phyloP scores from a whole-genome alignment of 2,797 vertebrate genomes.

The Heterohyrax brucei region DNA sequence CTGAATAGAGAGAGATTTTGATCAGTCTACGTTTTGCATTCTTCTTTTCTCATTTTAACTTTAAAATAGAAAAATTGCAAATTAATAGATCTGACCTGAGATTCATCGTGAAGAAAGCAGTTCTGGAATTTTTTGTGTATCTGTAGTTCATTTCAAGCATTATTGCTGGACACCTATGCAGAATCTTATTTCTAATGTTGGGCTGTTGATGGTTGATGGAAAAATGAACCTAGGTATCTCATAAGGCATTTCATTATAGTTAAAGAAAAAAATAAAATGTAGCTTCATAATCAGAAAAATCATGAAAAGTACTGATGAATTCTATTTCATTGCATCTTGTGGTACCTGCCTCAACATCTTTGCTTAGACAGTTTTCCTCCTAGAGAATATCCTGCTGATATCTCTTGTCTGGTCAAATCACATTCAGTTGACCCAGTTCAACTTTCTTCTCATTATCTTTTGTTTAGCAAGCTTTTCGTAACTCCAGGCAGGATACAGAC shows the following conservation, averaged over 20 bases:
- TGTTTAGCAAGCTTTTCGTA: conserved; percentile 32
- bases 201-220: not conserved
- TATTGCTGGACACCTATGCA: conserved; percentile 46
- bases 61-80: conserved; percentile 77
- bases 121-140: conserved; percentile 13
- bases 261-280: conserved; percentile 57
- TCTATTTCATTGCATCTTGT: conserved; percentile 13
- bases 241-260: conserved; percentile 38
- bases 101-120: conserved; percentile 40
- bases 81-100: conserved; percentile 78
- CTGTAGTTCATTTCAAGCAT: conserved; percentile 59
- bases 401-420: conserved; percentile 22
- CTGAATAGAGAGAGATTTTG: conserved; percentile 76
- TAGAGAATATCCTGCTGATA: not conserved
- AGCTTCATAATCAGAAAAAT: conserved; percentile 40
- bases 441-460: conserved; percentile 38
- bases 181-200: not conserved
- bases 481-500: not conserved
- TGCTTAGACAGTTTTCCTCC: not conserved
- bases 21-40: conserved; percentile 64
- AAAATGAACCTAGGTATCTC: conserved; percentile 28
- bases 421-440: not conserved
- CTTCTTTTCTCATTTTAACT: conserved; percentile 76
- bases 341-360: not conserved
- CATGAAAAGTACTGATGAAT: conserved; percentile 28